Evolutionary conservation across 2,797 vertebrate genomes (phyloP), one percentile per base, ranked within the genome.

Genomic region (Diglossa cyanea): DNA sequence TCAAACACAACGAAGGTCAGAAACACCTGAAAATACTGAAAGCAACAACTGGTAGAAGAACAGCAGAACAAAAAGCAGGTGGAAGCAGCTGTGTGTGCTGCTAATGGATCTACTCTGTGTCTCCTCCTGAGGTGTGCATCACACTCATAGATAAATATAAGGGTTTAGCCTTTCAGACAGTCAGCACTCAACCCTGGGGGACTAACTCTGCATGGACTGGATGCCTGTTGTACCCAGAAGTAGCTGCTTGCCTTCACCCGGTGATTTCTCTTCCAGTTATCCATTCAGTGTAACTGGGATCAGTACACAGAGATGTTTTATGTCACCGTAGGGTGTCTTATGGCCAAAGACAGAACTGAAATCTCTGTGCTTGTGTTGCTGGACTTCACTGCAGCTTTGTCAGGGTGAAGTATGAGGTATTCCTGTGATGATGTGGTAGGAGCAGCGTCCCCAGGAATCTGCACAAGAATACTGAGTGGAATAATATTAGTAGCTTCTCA

Each of bases 151-250:
- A 24, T 44, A 60, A 55, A 40, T 48, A 2, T 3, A 15, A 26
- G 23, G 10, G 24, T 75, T 92, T 71, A 74, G 40, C 26, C 21
- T 37, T 58, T 87, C 39, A 58, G 53, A 37, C 7, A 31, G 19
- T 11, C 54, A 37, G 47, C 40, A 25, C 50, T 75, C 16, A 82
- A 3, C 11, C 55, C 31, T 10, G 30, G 33, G 33, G n/a, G 42
- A 47, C 7, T 54, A 35, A 44, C 31, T 54, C 39, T 48, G 28
- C 0, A 0, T 55, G 63, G 25, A 13, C 13, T 47, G 47, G 35
- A 30, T 50, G n/a, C 8, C 4, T 37, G 50, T 50, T 65, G n/a
- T 67, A 37, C 54, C 71, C 54, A 39, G 70, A 42, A 42, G 35
- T 20, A 35, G 28, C n/a, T 85, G 19, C 51, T 65, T 33, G 20